These are phyloP conservation scores for Neolamprologus kungweensis DNA, from an alignment of 2,113 vertebrate genomes.

Conservation along the genomic window DNA sequence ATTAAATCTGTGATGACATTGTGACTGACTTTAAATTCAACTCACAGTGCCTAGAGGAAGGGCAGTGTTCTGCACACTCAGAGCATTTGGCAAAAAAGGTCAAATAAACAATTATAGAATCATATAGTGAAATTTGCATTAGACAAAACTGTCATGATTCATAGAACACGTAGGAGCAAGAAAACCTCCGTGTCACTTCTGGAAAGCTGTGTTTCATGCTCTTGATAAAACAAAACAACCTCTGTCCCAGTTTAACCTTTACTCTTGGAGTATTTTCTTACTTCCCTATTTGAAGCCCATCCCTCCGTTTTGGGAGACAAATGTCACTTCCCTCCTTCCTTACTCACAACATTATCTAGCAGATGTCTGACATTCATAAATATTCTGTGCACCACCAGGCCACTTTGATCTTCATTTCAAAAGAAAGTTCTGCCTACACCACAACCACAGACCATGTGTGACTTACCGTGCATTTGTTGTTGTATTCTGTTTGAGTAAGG, in stretches of 20 bases:
- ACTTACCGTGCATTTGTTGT: constrained; percentile 50
- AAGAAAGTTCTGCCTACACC: constrained; percentile 57
- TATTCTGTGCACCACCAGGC: constrained; percentile 54
- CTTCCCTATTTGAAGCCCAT: constrained; percentile 44
- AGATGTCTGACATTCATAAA: constrained; percentile 72
- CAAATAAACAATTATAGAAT: constrained; percentile 30
- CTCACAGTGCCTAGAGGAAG: constrained; percentile 39
- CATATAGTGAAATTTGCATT: background rate
- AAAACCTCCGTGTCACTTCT: background rate
- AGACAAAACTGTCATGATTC: constrained; percentile 36
- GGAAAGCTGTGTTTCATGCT: background rate
- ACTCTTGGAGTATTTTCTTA: constrained; percentile 42
- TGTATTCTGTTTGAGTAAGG: constrained; percentile 52
- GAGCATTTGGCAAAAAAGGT: constrained; percentile 4
- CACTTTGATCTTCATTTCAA: constrained; percentile 76
- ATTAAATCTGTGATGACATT: constrained; percentile 55
- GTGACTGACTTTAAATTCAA: constrained; percentile 42
- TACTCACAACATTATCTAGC: constrained; percentile 34
- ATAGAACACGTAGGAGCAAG: background rate
- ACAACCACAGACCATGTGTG: constrained; percentile 44
- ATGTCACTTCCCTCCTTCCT: constrained; percentile 45
- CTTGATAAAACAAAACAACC: constrained; percentile 5
- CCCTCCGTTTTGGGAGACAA: constrained; percentile 58
- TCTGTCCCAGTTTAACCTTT: constrained; percentile 1
- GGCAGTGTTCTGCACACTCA: constrained; percentile 36